Base-by-base conservation (phyloP, 2,888 invertebrate genomes). In the Chrysodeixis includens region DNA sequence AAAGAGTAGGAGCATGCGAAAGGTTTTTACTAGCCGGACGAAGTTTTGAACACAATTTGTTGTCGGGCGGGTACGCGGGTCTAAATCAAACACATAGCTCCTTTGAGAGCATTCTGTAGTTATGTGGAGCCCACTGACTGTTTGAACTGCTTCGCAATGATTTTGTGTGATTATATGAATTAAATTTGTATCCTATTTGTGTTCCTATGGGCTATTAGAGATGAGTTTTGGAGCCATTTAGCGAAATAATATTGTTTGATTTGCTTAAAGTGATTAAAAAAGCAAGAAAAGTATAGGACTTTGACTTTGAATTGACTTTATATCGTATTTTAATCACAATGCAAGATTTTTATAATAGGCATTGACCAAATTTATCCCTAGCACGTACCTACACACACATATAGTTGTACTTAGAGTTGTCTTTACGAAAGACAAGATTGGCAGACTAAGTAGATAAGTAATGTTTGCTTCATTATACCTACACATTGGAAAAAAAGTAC, bases 21-120 rank as follows among this genome's bases (percentile, higher is more conserved):
- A 72, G 80, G 85, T 85, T 87, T 86, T 85, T 84, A 81, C 81
- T 79, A 62, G 69, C 63, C 59, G 68, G 83, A 56, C 75, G 70
- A 86, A 88, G 86, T 90, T 88, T 66, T 67, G 73, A 88, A 88
- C 85, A 84, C 84, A 89, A 89, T 88, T 89, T 87, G 87, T 82
- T 74, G 73, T 78, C 79, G 79, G 82, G 79, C 71, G 79, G 81
- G 83, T 76, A 76, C 84, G 83, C 86, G 86, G 84, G 86, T 71
- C 80, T 85, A 88, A 90, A 89, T 90, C 90, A 90, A 90, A 90
- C 89, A 89, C 84, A 86, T 83, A 83, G 83, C 86, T 88, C 87
- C 87, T 88, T 87, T 88, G 87, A 88, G 87, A 86, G 76, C 78
- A 71, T 71, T 78, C 82, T 75, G 76, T 83, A 73, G 74, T 74